A percentile compares a stretch with the other conserved stretches of the same genome.
These are phyloP conservation scores for Spea hammondii DNA, from an alignment of 2,797 vertebrate genomes.

Conservation along the genomic window DNA sequence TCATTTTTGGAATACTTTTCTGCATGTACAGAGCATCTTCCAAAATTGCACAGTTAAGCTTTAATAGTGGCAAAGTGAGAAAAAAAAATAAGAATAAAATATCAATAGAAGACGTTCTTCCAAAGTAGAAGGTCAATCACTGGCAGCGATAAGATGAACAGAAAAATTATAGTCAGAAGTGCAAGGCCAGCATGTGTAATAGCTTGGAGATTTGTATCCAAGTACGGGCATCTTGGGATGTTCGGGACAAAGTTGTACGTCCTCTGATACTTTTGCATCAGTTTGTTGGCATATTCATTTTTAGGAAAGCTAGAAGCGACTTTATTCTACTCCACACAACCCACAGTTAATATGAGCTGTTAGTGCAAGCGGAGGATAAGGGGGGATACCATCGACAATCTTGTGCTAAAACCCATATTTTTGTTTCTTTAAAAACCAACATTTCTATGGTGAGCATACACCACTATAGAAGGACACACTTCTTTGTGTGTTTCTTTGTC, in stretches of 20 bases:
- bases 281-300: constrained; percentile 27
- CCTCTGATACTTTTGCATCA: neutral
- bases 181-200: constrained; percentile 31
- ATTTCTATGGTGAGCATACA: constrained; percentile 33
- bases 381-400: constrained; percentile 31
- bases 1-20: constrained; percentile 15
- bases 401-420: constrained; percentile 44
- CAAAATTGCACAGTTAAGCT: constrained; percentile 46
- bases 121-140: constrained; percentile 22
- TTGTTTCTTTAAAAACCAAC: constrained; percentile 21
- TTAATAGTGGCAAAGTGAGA: constrained; percentile 44
- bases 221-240: constrained; percentile 2
- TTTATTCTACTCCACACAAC: constrained; percentile 40
- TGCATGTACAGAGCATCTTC: constrained; percentile 20
- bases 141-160: constrained; percentile 26
- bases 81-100: constrained; percentile 44
- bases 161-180: constrained; percentile 30
- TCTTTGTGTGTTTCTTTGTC: constrained; percentile 86
- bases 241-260: constrained; percentile 15
- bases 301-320: constrained; percentile 43
- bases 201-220: constrained; percentile 27
- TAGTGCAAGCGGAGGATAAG: constrained; percentile 51
- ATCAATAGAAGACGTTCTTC: constrained; percentile 7
- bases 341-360: constrained; percentile 34
- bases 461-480: constrained; percentile 85